Evolutionary conservation across 2,797 vertebrate genomes (phyloP).

Genomic region (Gambelia wislizenii): DNA sequence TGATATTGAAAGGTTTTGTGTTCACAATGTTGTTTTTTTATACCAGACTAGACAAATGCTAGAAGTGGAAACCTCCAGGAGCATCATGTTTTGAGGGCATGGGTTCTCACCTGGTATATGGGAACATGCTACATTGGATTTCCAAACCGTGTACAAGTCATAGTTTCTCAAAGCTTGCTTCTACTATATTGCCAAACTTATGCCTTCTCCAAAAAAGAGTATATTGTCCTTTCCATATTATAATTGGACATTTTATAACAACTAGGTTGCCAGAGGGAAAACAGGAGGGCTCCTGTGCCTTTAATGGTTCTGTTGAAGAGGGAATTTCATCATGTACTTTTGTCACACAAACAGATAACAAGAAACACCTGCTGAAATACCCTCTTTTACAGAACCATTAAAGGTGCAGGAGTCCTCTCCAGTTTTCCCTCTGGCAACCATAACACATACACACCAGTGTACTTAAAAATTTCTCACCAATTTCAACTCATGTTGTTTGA

Average conservation of each 20-base stretch:
- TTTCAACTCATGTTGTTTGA: not conserved
- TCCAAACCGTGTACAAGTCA: not conserved
- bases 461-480: conserved; percentile 6
- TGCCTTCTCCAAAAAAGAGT: not conserved
- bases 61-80: not conserved
- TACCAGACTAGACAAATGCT: not conserved
- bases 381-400: not conserved
- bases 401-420: not conserved
- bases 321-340: too few relatives aligned
- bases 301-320: too few relatives aligned
- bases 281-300: too few relatives aligned
- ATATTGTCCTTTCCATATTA: not conserved
- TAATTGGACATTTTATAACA: not conserved
- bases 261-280: not conserved
- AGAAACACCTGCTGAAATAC: too few relatives aligned
- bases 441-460: not conserved
- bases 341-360: too few relatives aligned
- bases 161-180: not conserved
- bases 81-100: not conserved
- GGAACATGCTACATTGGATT: not conserved
- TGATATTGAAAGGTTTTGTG: not conserved
- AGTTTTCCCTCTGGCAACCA: not conserved
- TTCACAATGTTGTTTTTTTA: not conserved
- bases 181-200: not conserved
- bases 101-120: not conserved